Base-by-base conservation (phyloP, 1,140 invertebrate genomes). In the Ladona fulva region DNA sequence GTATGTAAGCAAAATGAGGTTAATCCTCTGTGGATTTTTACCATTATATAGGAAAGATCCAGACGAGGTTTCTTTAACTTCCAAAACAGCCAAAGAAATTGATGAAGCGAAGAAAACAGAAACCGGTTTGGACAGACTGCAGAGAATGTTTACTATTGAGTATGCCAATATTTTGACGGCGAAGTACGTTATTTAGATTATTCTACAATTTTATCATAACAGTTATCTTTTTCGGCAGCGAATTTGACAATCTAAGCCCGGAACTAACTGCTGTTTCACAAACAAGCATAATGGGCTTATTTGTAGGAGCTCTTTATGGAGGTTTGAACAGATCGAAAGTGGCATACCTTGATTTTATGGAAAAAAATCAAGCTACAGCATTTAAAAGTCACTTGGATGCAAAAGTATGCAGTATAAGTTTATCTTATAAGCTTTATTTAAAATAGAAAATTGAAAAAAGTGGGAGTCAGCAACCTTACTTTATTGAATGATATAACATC, bases 321-420 rank as follows among this genome's bases (percentile, higher is more conserved):
- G 92, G 90, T 75, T 82, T 91, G 80, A 80, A 85, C 16, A 82
- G 86, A 80, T 89, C 89, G n/a, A 86, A 86, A 81, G 80, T 81
- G 1, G 88, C 90, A 24, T 90, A 90, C 80, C 74, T 89, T n/a
- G 86, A 89, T 77, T 93, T 94, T 80, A 90, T 93, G 80, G 88
- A 89, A 82, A 91, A 87, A 76, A 94, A 94, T 86, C 87, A 92
- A 85, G 92, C 91, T 11, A 89, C 91, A 37, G 85, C 86, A 11
- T 94, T 92, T 83, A 83, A 84, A 74, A 89, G 86, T 78, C 90
- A 92, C 75, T 83, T 89, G 12, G 87, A 92, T 79, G 92, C 92
- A 1, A 91, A 92, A 85, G 91, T 91, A 86, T 80, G 75, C 14
- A 1, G 29, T 5, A 37, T 1, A 37, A 37, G 3, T 37, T 1